phyloP scores from a whole-genome alignment of 1,140 invertebrate species.

The Rhyzopertha dominica region DNA sequence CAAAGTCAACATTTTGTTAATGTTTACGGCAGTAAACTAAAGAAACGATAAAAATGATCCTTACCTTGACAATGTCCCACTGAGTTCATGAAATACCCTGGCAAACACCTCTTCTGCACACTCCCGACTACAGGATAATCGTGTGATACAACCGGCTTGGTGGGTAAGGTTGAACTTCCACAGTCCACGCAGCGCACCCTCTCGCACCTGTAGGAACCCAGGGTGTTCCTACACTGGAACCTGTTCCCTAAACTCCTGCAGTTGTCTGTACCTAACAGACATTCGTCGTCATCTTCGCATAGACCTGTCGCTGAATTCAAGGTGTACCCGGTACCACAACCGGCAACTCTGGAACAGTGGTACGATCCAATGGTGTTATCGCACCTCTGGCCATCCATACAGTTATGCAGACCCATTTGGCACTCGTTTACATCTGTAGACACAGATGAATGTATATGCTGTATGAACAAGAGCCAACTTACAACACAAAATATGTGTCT shows the following conservation, averaged over 20 bases:
- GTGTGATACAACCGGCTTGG: slow-evolving; percentile 12
- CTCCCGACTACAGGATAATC: slow-evolving; percentile 26
- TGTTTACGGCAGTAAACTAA: too few species aligned
- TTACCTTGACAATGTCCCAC: slow-evolving; percentile 50
- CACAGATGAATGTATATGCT: too few species aligned
- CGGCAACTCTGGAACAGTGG: slow-evolving; percentile 72
- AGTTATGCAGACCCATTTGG: slow-evolving; percentile 54
- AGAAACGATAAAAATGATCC: too few species aligned
- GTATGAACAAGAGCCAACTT: slow-evolving; percentile 10
- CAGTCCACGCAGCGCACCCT: slow-evolving; percentile 38
- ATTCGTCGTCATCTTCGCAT: slow-evolving; percentile 96
- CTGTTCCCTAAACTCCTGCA: slow-evolving; percentile 61
- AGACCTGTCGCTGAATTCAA: slow-evolving; percentile 78
- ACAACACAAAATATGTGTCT: slow-evolving; percentile 2
- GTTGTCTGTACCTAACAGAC: slow-evolving; percentile 71
- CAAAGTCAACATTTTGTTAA: too few species aligned
- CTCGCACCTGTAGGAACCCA: slow-evolving; percentile 74
- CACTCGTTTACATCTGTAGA: slow-evolving; percentile 61
- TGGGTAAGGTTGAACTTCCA: slow-evolving; percentile 29
- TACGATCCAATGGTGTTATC: slow-evolving; percentile 88
- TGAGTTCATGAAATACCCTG: slow-evolving; percentile 51
- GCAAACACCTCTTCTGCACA: slow-evolving; percentile 44
- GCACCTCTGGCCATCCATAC: slow-evolving; percentile 68
- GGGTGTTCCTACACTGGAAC: slow-evolving; percentile 80
- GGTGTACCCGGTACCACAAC: slow-evolving; percentile 95